Evolutionary conservation across 2,888 invertebrate genomes (phyloP).

Genomic region (Rugalucina vietnamica): DNA sequence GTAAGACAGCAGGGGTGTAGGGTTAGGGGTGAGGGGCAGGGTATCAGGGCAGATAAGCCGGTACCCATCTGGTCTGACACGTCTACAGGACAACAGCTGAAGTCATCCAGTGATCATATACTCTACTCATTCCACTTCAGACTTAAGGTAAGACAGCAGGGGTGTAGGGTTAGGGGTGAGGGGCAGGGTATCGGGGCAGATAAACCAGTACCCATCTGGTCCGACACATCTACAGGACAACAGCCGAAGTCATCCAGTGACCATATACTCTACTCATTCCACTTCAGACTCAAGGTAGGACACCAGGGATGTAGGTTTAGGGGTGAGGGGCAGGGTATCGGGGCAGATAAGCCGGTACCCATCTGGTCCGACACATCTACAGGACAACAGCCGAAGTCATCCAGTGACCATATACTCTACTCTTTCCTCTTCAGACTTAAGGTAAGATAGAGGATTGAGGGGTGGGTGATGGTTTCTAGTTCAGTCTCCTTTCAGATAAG

Average conservation of each 20-base stretch:
- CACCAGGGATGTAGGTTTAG: too few species aligned
- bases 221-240: constrained; percentile 67
- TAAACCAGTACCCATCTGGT: constrained; percentile 95
- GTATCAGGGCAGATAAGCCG: too few species aligned
- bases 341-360: constrained; percentile 96
- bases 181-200: too few species aligned
- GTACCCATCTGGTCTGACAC: constrained; percentile 91
- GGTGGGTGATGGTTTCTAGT: too few species aligned
- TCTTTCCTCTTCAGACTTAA: constrained; percentile 95
- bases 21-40: too few species aligned
- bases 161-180: too few species aligned
- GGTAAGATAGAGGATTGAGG: constrained; percentile 94
- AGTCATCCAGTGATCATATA: constrained; percentile 86
- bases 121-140: constrained; percentile 95
- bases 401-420: constrained; percentile 89
- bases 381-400: constrained; percentile 65
- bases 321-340: too few species aligned
- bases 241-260: constrained; percentile 72
- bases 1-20: too few species aligned
- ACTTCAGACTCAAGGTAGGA: constrained; percentile 92
- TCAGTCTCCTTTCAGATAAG: too few species aligned
- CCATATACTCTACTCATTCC: constrained; percentile 93
- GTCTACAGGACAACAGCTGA: constrained; percentile 64
- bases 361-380: constrained; percentile 87
- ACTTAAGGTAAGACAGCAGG: constrained; percentile 91